Evolutionary conservation across 2,888 invertebrate genomes (phyloP).

Genomic region (Thymelicus lineola): DNA sequence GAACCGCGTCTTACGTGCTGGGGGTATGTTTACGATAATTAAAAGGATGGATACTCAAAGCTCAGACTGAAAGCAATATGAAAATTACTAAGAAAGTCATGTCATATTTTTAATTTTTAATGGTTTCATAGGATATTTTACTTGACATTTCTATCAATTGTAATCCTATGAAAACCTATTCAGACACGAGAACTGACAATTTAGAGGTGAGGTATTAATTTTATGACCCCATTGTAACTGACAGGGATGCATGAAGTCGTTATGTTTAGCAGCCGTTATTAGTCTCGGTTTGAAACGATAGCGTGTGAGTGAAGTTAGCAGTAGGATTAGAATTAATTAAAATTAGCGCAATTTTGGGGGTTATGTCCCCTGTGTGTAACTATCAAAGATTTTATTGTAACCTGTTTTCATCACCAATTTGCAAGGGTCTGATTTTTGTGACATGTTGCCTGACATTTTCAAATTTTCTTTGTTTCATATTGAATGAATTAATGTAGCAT

Average conservation of each 20-base stretch:
- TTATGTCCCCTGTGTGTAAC: slow-evolving; percentile 54
- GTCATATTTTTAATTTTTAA: no score
- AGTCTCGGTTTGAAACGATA: slow-evolving; percentile 55
- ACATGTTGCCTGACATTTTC: no score
- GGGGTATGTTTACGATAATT: no score
- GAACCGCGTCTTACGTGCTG: no score
- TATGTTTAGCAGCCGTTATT: slow-evolving; percentile 76
- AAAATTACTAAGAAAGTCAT: no score
- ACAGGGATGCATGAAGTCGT: slow-evolving; percentile 77
- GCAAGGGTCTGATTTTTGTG: background rate
- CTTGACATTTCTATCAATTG: slow-evolving; percentile 8
- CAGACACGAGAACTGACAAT: slow-evolving; percentile 68
- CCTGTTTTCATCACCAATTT: background rate
- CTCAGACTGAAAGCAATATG: no score
- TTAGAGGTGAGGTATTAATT: slow-evolving; percentile 81
- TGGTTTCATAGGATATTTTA: no score
- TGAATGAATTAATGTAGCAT: no score
- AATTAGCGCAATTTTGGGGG: slow-evolving; percentile 65
- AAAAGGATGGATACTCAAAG: no score
- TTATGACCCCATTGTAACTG: slow-evolving; percentile 70
- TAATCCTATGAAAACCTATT: slow-evolving; percentile 66
- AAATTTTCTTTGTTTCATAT: no score
- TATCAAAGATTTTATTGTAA: slow-evolving; percentile 34
- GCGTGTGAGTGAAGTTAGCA: slow-evolving; percentile 50
- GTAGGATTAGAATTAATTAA: slow-evolving; percentile 69